phyloP scores from a whole-genome alignment of 2,113 vertebrate genomes.

The Martes martes region DNA sequence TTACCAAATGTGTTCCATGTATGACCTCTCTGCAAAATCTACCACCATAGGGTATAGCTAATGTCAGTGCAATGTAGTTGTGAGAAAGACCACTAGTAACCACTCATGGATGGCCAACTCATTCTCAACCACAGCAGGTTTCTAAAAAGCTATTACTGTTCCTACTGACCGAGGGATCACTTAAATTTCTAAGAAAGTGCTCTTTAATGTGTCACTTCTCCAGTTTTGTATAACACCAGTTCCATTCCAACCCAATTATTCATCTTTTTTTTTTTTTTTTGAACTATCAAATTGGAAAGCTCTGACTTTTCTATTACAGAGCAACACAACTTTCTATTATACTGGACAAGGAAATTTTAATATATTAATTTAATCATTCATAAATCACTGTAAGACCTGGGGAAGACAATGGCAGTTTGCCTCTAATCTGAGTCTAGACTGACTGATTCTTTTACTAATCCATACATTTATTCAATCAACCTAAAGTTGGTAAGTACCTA shows the following conservation, averaged over 20 bases:
- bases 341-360: background rate
- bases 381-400: background rate
- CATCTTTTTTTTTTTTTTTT: background rate
- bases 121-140: constrained; percentile 55
- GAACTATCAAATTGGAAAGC: background rate
- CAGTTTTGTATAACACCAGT: background rate
- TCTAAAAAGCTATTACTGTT: constrained; percentile 62
- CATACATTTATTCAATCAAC: background rate
- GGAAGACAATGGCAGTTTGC: background rate
- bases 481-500: background rate
- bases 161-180: constrained; percentile 14
- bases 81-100: constrained; percentile 34
- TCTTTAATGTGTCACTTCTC: constrained; percentile 11
- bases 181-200: constrained; percentile 7
- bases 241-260: background rate
- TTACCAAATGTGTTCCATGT: background rate
- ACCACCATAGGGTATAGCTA: background rate
- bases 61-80: background rate
- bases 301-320: background rate
- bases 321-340: background rate
- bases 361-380: background rate
- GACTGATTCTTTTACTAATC: background rate
- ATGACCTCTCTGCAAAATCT: background rate
- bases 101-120: constrained; percentile 29
- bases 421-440: background rate